Conservation (phyloP, 1,140 invertebrate genomes). For the Drosophila santomea region DNA sequence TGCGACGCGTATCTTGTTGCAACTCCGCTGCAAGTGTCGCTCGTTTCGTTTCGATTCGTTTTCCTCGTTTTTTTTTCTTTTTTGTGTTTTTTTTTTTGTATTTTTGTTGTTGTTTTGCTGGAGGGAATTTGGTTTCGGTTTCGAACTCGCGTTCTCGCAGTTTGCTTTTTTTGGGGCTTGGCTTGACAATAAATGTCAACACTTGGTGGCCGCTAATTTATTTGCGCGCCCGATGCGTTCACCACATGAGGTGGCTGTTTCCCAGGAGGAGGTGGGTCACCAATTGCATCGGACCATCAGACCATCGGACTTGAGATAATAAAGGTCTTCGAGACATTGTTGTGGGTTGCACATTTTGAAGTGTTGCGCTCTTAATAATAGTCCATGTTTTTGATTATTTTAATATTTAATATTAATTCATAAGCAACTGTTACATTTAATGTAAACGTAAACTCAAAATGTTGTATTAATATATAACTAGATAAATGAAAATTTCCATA, state of each 20-base stretch:
- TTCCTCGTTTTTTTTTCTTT: neutral
- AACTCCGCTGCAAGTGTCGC: constrained; percentile 40
- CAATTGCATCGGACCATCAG: neutral
- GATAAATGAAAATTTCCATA: too few species aligned
- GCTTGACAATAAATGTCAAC: constrained; percentile 64
- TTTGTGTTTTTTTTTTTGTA: neutral
- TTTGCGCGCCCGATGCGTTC: constrained; percentile 48
- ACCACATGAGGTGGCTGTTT: constrained; percentile 8
- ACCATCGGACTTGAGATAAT: neutral
- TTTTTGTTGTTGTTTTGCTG: neutral
- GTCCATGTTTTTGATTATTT: too few species aligned
- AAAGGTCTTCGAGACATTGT: too few species aligned
- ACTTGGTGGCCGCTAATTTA: constrained; percentile 59
- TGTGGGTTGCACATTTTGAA: too few species aligned
- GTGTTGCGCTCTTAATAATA: too few species aligned
- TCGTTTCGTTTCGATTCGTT: constrained; percentile 20
- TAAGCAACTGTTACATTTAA: too few species aligned
- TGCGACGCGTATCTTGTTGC: constrained; percentile 59
- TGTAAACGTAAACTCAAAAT: too few species aligned
- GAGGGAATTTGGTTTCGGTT: constrained; percentile 38
- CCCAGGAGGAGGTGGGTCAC: neutral
- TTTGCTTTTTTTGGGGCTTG: constrained; percentile 41
- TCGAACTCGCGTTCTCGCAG: constrained; percentile 5
- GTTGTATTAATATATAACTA: too few species aligned
- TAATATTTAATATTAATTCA: too few species aligned